Evolutionary conservation across 1,140 invertebrate species (phyloP).

Genomic region (Drosophila takahashii): DNA sequence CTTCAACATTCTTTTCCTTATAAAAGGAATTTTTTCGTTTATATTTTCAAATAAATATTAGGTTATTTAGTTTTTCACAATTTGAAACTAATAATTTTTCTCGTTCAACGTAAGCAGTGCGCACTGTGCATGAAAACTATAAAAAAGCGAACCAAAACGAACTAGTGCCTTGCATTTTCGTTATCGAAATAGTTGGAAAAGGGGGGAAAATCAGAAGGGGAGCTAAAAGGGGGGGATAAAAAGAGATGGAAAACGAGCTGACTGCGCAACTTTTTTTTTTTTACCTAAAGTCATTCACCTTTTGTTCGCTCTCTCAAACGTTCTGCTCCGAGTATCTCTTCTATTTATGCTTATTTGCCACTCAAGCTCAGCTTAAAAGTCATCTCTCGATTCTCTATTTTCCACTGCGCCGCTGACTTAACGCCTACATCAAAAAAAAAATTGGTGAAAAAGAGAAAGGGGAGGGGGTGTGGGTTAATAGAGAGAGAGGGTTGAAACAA

Average conservation of each 20-base stretch:
- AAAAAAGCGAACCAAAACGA: conserved; percentile 14
- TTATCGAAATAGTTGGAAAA: conserved; percentile 48
- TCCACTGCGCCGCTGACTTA: conserved; percentile 53
- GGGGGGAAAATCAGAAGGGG: conserved; percentile 17
- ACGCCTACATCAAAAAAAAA: conserved; percentile 58
- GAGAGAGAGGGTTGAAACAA: conserved; percentile 1
- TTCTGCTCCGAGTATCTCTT: conserved; percentile 21
- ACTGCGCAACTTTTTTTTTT: conserved; percentile 37
- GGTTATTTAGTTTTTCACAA: background rate
- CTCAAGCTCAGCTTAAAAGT: conserved; percentile 27
- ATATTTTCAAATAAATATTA: no score
- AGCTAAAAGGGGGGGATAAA: conserved; percentile 12
- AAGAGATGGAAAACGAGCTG: conserved; percentile 21
- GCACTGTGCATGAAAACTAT: conserved; percentile 7
- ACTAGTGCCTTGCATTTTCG: conserved; percentile 61
- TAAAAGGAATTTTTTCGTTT: no score
- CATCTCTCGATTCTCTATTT: conserved; percentile 9
- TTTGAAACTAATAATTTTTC: background rate
- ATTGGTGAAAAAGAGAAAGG: conserved; percentile 5
- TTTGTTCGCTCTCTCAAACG: conserved; percentile 33
- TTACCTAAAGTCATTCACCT: conserved; percentile 68
- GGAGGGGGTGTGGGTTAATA: no score
- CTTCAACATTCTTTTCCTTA: no score
- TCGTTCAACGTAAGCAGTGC: background rate
- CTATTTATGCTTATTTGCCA: background rate